Conservation (phyloP, 2,888 invertebrate genomes). For the Bombyx huttoni region DNA sequence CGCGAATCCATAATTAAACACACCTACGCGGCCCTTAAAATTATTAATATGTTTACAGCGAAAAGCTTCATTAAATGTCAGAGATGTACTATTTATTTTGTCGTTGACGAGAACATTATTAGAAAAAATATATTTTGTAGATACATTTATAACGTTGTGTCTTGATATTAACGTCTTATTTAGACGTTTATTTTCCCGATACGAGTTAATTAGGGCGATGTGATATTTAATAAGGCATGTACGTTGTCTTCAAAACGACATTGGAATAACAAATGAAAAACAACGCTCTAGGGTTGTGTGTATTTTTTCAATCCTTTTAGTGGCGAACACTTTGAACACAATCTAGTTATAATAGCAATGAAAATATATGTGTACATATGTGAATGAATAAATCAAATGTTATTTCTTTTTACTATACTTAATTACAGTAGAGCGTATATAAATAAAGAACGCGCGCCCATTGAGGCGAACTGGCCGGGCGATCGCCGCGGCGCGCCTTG, state of each 20-base stretch:
- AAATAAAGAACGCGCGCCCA: slow-evolving; percentile 62
- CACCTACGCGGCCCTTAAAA: no score
- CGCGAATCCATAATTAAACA: neutral
- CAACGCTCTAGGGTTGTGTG: no score
- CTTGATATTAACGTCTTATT: no score
- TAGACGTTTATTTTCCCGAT: no score
- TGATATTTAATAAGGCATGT: no score
- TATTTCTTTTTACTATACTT: slow-evolving; percentile 61
- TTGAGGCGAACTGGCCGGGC: slow-evolving; percentile 50
- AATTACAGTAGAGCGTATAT: slow-evolving; percentile 66
- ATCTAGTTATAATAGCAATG: slow-evolving; percentile 35
- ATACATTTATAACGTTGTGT: no score
- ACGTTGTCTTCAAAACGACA: no score
- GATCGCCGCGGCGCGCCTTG: slow-evolving; percentile 59
- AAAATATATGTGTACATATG: slow-evolving; percentile 41
- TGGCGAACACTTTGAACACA: slow-evolving; percentile 8
- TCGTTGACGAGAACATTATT: slow-evolving; percentile 2
- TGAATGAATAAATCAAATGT: neutral
- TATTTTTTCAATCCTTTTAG: slow-evolving; percentile 10
- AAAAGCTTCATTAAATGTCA: no score
- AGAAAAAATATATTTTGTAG: no score
- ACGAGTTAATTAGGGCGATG: no score
- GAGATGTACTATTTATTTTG: slow-evolving; percentile 32
- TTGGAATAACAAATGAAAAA: no score
- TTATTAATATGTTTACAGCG: no score